Evolutionary conservation across 1,140 invertebrate genomes (phyloP), one percentile per base, ranked within the genome.

Genomic region (Antheraea pernyi): DNA sequence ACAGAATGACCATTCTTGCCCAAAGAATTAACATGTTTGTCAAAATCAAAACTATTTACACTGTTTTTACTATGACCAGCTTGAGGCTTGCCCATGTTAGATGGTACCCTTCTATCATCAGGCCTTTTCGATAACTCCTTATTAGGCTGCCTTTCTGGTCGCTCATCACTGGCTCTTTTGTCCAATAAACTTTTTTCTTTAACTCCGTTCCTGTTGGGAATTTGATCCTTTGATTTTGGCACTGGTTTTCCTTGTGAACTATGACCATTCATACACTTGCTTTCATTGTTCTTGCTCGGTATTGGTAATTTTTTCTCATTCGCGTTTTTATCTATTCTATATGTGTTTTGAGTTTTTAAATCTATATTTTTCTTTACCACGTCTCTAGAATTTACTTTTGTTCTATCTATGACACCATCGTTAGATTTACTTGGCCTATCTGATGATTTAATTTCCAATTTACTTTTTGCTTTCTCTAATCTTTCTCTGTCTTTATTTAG

Each of bases 291-390:
- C 61, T 85, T 80, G 63, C 62, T 79, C 16, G 78, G 74, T 67
- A 78, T 67, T 13, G 62, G 63, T 7, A 73, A 59, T 67, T 79
- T 82, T 59, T 75, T 88, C 19, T 92, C 88, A 77, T 85, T 83
- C 0, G 80, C 82, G 65, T 84, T 91, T 75, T 89, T 91, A 71
- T 92, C 90, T 92, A 92, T 91, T 73, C 90, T 86, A 65, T 91
- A 92, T 64, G 89, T 89, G 53, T 92, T 91, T 70, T 91, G 89
- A 68, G 77, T 85, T 71, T 92, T 92, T 70, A 89, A 81, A 72
- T 91, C 88, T 84, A 92, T 91, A 74, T 71, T 88, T 64, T 86
- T 87, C 69, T 87, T 91, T 19, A 75, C n/a, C 19, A 11, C 65
- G 37, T 89, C 83, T 53, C 72, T 85, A 60, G 80, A 73, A 70